Evolutionary conservation across 2,888 invertebrate genomes (phyloP).

Genomic region (Melieria picta): DNA sequence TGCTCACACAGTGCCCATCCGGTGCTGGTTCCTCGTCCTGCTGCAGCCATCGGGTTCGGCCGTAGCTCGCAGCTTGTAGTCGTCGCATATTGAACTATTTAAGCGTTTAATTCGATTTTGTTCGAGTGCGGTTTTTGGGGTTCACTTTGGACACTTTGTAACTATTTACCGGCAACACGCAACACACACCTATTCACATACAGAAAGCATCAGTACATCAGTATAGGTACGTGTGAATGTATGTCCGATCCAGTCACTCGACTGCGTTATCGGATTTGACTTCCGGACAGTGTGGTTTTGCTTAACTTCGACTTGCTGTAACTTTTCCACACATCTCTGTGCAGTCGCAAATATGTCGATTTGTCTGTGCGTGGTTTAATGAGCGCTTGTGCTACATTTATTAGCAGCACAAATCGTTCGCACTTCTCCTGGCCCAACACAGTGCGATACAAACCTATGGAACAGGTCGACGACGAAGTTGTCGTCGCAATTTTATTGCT

Average conservation of each 20-base stretch:
- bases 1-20: neutral
- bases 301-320: slow-evolving; percentile 34
- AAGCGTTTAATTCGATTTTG: slow-evolving; percentile 40
- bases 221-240: slow-evolving; percentile 16
- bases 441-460: too few relatives aligned
- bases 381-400: slow-evolving; percentile 21
- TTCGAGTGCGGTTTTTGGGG: slow-evolving; percentile 52
- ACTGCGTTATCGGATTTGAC: slow-evolving; percentile 27
- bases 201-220: neutral
- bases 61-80: slow-evolving; percentile 1
- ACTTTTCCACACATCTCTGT: slow-evolving; percentile 11
- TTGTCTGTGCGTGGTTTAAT: slow-evolving; percentile 20
- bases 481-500: too few relatives aligned
- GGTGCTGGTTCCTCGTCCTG: neutral
- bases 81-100: slow-evolving; percentile 33
- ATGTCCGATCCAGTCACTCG: neutral
- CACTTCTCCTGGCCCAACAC: too few relatives aligned
- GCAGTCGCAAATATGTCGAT: slow-evolving; percentile 18
- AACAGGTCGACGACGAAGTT: too few relatives aligned
- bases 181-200: slow-evolving; percentile 2
- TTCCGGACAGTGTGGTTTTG: slow-evolving; percentile 27
- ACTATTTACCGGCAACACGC: slow-evolving; percentile 14
- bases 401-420: too few relatives aligned
- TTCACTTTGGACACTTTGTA: slow-evolving; percentile 33
- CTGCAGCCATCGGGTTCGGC: neutral